Evolutionary conservation across 2,113 vertebrate species (phyloP).

Genomic region (Callionymus lyra): DNA sequence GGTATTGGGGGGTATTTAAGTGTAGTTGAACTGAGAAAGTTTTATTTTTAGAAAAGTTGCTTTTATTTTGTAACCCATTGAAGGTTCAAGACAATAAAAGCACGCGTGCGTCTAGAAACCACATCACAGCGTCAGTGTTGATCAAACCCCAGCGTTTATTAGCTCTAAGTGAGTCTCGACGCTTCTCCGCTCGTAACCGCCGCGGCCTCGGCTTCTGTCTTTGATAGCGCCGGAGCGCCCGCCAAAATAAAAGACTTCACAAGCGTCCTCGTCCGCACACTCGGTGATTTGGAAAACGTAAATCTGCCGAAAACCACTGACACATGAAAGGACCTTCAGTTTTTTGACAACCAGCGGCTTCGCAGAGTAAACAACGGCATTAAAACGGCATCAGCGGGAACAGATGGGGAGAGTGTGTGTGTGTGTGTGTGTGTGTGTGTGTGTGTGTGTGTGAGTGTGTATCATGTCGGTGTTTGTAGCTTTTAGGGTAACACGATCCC

Average conservation of each 20-base stretch:
- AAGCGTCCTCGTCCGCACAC: background rate
- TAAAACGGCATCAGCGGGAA: slow-evolving; percentile 20
- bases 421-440: slow-evolving; percentile 14
- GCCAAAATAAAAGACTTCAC: background rate
- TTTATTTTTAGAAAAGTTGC: too few species aligned
- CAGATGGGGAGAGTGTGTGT: slow-evolving; percentile 32
- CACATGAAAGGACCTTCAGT: slow-evolving; percentile 10
- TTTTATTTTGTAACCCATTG: too few species aligned
- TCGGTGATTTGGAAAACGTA: background rate
- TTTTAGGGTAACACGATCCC: slow-evolving; percentile 51
- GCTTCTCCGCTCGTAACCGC: too few species aligned
- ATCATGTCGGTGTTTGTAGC: slow-evolving; percentile 42
- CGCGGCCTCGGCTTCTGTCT: slow-evolving; percentile 1
- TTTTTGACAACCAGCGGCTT: slow-evolving; percentile 21
- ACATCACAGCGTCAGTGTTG: too few species aligned
- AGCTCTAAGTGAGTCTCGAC: too few species aligned
- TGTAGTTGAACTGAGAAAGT: too few species aligned
- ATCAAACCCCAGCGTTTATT: too few species aligned
- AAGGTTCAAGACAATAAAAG: too few species aligned
- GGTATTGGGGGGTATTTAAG: too few species aligned
- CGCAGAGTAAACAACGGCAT: slow-evolving; percentile 25
- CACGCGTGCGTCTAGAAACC: too few species aligned
- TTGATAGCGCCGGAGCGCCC: slow-evolving; percentile 6
- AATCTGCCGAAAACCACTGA: slow-evolving; percentile 4
- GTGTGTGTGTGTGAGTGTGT: slow-evolving; percentile 11